Evolutionary conservation across 2,888 invertebrate species (phyloP), one percentile per base, ranked within the genome.

Genomic region (Lepidocyrtoides sp.): DNA sequence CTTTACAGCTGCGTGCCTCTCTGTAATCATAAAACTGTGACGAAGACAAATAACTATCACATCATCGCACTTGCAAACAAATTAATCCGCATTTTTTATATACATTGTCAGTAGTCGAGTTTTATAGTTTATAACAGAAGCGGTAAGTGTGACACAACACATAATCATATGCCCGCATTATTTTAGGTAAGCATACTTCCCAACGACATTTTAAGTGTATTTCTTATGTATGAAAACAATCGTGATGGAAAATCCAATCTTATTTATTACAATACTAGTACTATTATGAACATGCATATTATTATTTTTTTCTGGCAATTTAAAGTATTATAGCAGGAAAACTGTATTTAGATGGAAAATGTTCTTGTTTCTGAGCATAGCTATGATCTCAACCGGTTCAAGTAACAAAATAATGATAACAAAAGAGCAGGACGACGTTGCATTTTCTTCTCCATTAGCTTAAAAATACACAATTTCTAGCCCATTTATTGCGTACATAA

Each of bases 1-100:
- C 91, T 91, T 91, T 86, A 86, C 91, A 92, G 92, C 86, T 87
- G 72, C 81, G 72, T 91, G 87, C 84, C n/a, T n/a, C n/a, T n/a
- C 29, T 54, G 82, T 91, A 75, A 90, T 72, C 86, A 81, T 66
- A 90, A 88, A 79, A 83, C 84, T 85, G 85, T 63, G 90, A 79
- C 90, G 84, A 85, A 90, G 82, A 90, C 90, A 91, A 82, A 87
- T 86, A 90, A 54, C 88, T 92, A 90, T 92, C 92, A 92, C 92
- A 92, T 92, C 90, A 90, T 92, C 86, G 79, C 87, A 77, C 57
- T 92, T 87, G 92, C 92, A 92, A 90, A 88, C 84, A 89, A 92
- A 86, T n/a, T 60, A 92, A 89, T 60, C 66, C 85, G 79, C 72
- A 66, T 77, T 83, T 84, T 5, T 79, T 48, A 66, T 60, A 69